Percentiles rank a stretch among this genome's conserved stretches.
Evolutionary conservation across 2,888 invertebrate species (phyloP).

Genomic region (Allophyes oxyacanthae): DNA sequence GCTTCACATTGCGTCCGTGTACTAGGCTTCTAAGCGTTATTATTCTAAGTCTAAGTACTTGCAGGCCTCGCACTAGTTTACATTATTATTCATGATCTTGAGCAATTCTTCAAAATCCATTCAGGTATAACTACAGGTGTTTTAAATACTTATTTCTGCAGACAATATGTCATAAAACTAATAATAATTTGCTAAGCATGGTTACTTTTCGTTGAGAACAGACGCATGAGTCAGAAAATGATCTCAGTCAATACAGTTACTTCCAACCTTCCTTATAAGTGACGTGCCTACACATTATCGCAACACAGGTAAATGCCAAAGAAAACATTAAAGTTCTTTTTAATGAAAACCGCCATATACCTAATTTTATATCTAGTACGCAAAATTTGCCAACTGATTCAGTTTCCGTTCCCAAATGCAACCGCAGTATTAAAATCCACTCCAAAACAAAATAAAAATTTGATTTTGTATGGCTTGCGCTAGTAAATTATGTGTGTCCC

Average conservation of each 20-base stretch:
- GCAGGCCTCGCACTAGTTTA: background rate
- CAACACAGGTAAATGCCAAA: constrained; percentile 3
- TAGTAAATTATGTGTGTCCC: too few relatives aligned
- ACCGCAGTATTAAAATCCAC: too few relatives aligned
- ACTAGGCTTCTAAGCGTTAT: too few relatives aligned
- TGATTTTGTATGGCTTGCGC: too few relatives aligned
- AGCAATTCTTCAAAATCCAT: constrained; percentile 8
- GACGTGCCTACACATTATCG: constrained; percentile 30
- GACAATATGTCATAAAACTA: constrained; percentile 37
- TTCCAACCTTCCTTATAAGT: constrained; percentile 71
- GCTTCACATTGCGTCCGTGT: too few relatives aligned
- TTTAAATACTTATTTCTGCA: constrained; percentile 14
- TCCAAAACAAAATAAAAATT: too few relatives aligned
- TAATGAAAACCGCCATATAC: too few relatives aligned
- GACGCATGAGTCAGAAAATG: constrained; percentile 68
- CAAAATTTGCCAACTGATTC: too few relatives aligned
- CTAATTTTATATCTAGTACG: too few relatives aligned
- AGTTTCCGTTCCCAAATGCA: too few relatives aligned
- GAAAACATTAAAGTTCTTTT: background rate
- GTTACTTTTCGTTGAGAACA: constrained; percentile 40
- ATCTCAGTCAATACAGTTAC: constrained; percentile 78
- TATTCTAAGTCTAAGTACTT: too few relatives aligned
- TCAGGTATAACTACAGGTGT: constrained; percentile 24
- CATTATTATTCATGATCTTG: constrained; percentile 6
- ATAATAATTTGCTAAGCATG: constrained; percentile 34